Percentiles rank a stretch among this genome's conserved stretches.
Evolutionary conservation across 1,140 invertebrate genomes (phyloP).

Genomic region (Myzus persicae): DNA sequence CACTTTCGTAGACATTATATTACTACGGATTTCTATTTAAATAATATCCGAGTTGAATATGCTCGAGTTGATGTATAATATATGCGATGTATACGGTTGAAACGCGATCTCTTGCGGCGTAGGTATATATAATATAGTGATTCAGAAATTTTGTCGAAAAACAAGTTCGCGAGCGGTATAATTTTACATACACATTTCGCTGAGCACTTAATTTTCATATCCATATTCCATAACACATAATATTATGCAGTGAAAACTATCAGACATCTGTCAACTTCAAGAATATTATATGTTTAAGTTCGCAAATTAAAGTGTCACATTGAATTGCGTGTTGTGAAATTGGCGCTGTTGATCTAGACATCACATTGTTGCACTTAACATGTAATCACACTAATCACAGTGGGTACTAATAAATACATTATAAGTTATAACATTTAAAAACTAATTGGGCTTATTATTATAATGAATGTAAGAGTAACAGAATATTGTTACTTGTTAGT

Average conservation of each 20-base stretch:
- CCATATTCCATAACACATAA: neutral
- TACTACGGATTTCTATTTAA: neutral
- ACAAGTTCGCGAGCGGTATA: neutral
- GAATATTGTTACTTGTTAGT: neutral
- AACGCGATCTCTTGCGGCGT: neutral
- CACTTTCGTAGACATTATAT: neutral
- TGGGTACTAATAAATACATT: neutral
- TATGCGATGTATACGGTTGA: neutral
- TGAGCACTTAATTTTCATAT: neutral
- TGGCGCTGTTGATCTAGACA: neutral
- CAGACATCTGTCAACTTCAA: neutral
- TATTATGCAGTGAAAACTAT: neutral
- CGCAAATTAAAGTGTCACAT: neutral
- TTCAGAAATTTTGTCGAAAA: neutral
- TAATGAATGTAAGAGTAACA: neutral
- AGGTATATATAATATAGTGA: neutral
- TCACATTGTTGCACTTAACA: neutral
- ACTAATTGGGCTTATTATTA: neutral
- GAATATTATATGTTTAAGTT: constrained; percentile 4
- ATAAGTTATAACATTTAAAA: neutral
- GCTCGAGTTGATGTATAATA: neutral
- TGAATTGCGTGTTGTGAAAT: neutral
- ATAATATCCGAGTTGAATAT: neutral
- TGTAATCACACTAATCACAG: no score
- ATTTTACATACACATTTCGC: neutral